Percentiles rank a stretch among this genome's conserved stretches.
These are phyloP conservation scores for Clavelina lepadiformis DNA, from an alignment of 23 tunicate genomes.

Conservation along the genomic window DNA sequence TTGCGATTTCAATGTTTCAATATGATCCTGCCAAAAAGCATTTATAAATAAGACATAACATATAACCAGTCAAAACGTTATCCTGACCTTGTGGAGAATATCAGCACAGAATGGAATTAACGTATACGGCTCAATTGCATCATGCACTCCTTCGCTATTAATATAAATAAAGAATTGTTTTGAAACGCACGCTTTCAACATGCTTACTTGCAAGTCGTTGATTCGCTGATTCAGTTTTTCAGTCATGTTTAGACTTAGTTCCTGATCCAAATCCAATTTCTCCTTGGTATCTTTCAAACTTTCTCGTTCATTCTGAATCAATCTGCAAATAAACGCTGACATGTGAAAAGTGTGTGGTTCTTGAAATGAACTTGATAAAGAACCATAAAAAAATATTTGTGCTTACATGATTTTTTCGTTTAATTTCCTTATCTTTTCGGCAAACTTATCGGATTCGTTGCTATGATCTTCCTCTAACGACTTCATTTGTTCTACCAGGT, in stretches of 20 bases:
- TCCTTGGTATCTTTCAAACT: slow-evolving; percentile 29
- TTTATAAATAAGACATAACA: background rate
- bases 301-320: slow-evolving; percentile 9
- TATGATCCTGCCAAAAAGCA: slow-evolving; percentile 24
- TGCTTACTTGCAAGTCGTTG: slow-evolving; percentile 42
- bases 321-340: background rate
- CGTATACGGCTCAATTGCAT: too few species aligned
- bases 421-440: slow-evolving; percentile 20
- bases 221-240: slow-evolving; percentile 51
- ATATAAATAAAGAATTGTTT: too few species aligned
- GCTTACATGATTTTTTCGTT: slow-evolving; percentile 24
- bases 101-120: too few species aligned
- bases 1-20: slow-evolving; percentile 56
- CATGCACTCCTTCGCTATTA: too few species aligned
- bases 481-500: slow-evolving; percentile 37
- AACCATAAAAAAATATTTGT: background rate
- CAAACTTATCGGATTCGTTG: background rate
- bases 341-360: background rate
- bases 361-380: too few species aligned
- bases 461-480: slow-evolving; percentile 33
- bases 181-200: too few species aligned
- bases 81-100: too few species aligned
- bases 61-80: too few species aligned
- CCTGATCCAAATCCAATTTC: slow-evolving; percentile 31
- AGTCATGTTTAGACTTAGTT: slow-evolving; percentile 43